Base-by-base conservation (phyloP, 1,140 invertebrate genomes). In the Neodiprion fabricii region DNA sequence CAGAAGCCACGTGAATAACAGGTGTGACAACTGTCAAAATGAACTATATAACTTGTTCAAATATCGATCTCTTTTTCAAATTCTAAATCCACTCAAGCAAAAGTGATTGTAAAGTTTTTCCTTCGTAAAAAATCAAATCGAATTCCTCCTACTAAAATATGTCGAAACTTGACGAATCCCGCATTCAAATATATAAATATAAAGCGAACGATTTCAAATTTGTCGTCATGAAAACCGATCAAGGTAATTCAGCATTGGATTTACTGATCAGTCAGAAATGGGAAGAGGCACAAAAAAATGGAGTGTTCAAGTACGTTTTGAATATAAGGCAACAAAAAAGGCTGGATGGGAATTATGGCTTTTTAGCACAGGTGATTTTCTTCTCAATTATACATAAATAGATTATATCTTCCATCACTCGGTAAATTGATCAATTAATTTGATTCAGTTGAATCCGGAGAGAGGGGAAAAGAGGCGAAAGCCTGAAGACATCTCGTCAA, bases 381-480 rank as follows among this genome's bases (percentile, higher is more conserved):
- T 9, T 69, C 17, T 71, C 70, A 72, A 65, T 14, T 48, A 28
- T 72, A 74, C 14, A 76, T 72, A n/a, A 71, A 67, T n/a, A 1
- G 70, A 73, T 53, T 74, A 70, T 28, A 48, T 47, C 68, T 72
- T 28, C 21, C 73, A 76, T 76, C 70, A 10, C 50, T 72, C 48
- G 1, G 28, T 5, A 40, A 40, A 1, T 40, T 40, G 2, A 40
- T 40, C 28, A 40, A 40, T 40, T 5, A 5, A 40, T 40, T 40
- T 5, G 28, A 40, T 89, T 14, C 77, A 95, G 93, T 82, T 94
- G n/a, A 95, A 95, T 85, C 79, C 88, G 47, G 89, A 93, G 48
- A 86, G 94, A 83, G 89, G 85, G 21, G 78, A 74, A 1, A 91
- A 92, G 70, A 85, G 93, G 80, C 88, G 94, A 77, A 84, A 81